phyloP scores from a whole-genome alignment of 2,113 vertebrate genomes.

The Anhinga rufa region DNA sequence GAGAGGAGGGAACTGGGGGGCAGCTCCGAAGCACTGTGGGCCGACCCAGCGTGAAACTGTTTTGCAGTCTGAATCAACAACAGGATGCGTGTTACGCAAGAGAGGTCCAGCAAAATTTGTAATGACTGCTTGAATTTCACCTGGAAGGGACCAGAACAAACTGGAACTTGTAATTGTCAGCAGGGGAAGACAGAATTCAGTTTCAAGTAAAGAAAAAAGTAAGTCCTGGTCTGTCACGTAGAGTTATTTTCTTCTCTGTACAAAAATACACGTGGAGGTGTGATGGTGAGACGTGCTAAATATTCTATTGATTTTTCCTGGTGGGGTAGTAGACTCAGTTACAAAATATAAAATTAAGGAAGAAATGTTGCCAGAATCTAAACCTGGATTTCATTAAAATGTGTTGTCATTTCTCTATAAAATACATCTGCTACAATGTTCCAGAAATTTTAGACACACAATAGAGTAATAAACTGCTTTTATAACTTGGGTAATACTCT shows the following conservation, averaged over 20 bases:
- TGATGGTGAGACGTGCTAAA: constrained; percentile 10
- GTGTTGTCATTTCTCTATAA: constrained; percentile 51
- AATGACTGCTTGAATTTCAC: background rate
- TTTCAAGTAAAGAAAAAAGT: background rate
- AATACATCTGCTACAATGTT: constrained; percentile 50
- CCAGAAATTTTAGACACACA: constrained; percentile 57
- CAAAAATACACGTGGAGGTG: background rate
- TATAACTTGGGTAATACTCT: constrained; percentile 35
- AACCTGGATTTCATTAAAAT: constrained; percentile 60
- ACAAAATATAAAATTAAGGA: constrained; percentile 41
- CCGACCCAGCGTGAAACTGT: background rate
- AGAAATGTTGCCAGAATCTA: constrained; percentile 41
- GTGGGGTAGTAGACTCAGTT: background rate
- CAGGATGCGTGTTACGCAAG: background rate
- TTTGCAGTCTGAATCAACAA: background rate
- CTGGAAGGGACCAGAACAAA: background rate
- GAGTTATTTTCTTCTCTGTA: background rate
- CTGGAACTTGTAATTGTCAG: background rate
- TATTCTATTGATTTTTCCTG: constrained; percentile 19
- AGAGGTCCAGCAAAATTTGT: background rate
- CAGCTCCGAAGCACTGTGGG: background rate
- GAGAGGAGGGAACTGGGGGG: background rate
- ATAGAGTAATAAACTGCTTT: constrained; percentile 56
- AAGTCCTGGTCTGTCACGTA: background rate
- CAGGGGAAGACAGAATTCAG: background rate